Percentiles rank a stretch among this genome's conserved stretches.
phyloP scores from a whole-genome alignment of 2,888 invertebrate genomes.

The Polydesmus complanatus region DNA sequence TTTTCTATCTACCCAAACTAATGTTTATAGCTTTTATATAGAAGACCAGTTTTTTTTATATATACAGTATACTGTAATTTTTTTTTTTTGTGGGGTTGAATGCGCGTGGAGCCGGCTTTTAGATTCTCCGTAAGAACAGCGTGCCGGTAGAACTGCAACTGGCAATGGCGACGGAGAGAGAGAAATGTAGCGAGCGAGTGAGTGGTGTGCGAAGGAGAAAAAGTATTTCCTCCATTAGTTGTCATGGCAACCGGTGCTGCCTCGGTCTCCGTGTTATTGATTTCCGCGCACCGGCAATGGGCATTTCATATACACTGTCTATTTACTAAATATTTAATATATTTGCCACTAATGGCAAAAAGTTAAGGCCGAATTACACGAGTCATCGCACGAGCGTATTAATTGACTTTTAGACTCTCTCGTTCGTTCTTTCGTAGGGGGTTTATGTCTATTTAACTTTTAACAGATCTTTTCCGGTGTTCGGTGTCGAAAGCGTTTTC shows the following conservation, averaged over 20 bases:
- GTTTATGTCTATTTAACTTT: neutral
- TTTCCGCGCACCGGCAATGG: conserved; percentile 14
- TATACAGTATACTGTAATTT: too few species aligned
- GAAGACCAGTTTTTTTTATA: too few species aligned
- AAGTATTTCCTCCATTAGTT: conserved; percentile 17
- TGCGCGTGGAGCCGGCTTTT: too few species aligned
- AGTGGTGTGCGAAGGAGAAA: conserved; percentile 4
- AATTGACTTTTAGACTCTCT: neutral
- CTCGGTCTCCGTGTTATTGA: conserved; percentile 14
- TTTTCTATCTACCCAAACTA: too few species aligned
- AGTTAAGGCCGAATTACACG: neutral
- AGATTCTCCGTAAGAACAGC: too few species aligned
- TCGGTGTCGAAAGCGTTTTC: too few species aligned
- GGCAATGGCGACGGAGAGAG: neutral
- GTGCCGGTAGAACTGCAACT: too few species aligned
- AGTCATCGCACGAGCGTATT: neutral
- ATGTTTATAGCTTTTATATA: too few species aligned
- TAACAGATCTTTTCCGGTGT: neutral
- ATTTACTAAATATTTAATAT: conserved; percentile 17
- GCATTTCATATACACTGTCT: conserved; percentile 16
- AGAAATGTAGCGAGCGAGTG: neutral
- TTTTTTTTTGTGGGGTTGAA: too few species aligned
- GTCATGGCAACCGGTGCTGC: conserved; percentile 13
- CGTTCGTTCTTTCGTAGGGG: too few species aligned
- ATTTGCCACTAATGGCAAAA: conserved; percentile 15